Evolutionary conservation across 1,140 invertebrate genomes (phyloP).

Genomic region (Whitmania pigra): DNA sequence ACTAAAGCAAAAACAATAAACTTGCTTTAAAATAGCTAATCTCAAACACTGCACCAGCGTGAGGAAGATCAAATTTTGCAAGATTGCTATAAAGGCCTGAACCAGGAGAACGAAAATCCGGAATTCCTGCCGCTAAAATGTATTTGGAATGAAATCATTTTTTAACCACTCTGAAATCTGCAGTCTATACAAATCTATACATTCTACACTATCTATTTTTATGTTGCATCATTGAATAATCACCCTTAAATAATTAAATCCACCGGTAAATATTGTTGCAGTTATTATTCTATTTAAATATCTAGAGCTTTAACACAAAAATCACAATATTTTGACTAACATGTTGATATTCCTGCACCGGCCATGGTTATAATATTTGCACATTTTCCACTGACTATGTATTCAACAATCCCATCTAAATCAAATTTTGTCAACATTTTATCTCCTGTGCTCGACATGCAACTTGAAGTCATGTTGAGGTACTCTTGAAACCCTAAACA

Average conservation of each 20-base stretch:
- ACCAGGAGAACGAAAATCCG: conserved; percentile 82
- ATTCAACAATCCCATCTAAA: conserved; percentile 57
- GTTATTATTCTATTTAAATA: background rate
- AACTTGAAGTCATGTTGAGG: no score
- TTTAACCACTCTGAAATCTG: background rate
- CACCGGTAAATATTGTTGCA: background rate
- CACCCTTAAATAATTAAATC: background rate
- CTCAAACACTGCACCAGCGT: conserved; percentile 88
- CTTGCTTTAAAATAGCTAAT: conserved; percentile 46
- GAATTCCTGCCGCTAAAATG: conserved; percentile 74
- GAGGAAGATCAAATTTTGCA: conserved; percentile 73
- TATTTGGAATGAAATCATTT: background rate
- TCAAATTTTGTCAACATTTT: background rate
- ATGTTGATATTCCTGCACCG: conserved; percentile 86
- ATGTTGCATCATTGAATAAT: background rate
- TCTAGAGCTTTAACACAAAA: background rate
- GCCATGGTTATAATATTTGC: conserved; percentile 79
- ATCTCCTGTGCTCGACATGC: background rate
- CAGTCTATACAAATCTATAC: background rate
- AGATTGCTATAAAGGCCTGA: conserved; percentile 83
- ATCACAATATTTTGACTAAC: conserved; percentile 46
- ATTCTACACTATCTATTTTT: background rate
- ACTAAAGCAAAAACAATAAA: background rate
- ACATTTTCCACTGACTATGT: conserved; percentile 60
- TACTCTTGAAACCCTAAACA: no score